Evolutionary conservation across 1,140 invertebrate genomes (phyloP).

Genomic region (Hyles vespertilio): DNA sequence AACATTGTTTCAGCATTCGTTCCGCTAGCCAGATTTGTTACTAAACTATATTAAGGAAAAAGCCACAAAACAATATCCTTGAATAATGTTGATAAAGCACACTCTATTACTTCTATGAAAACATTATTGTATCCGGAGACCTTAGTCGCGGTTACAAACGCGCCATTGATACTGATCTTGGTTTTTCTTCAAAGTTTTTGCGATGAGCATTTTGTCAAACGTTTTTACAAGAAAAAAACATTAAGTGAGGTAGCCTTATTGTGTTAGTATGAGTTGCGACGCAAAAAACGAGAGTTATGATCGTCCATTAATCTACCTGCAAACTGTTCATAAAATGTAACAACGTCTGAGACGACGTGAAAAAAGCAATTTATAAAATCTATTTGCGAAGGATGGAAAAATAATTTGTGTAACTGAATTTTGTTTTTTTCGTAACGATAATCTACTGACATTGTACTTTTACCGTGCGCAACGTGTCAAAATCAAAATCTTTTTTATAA

Average conservation of each 20-base stretch:
- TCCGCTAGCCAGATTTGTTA: too few relatives aligned
- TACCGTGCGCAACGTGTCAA: too few relatives aligned
- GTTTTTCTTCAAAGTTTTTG: constrained; percentile 38
- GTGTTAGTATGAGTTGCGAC: constrained; percentile 22
- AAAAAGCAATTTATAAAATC: constrained; percentile 20
- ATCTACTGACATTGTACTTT: too few relatives aligned
- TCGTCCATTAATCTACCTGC: constrained; percentile 14
- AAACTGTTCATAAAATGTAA: constrained; percentile 18
- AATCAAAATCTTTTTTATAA: too few relatives aligned
- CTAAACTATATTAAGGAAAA: too few relatives aligned
- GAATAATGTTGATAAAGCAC: too few relatives aligned
- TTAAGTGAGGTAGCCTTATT: constrained; percentile 25
- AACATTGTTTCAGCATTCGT: too few relatives aligned
- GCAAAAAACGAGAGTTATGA: constrained; percentile 21
- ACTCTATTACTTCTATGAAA: too few relatives aligned
- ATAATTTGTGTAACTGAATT: too few relatives aligned
- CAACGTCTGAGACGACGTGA: constrained; percentile 12
- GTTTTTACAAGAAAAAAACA: constrained; percentile 22
- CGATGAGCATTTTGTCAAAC: constrained; percentile 22
- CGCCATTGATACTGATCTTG: constrained; percentile 61
- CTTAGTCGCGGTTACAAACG: constrained; percentile 37
- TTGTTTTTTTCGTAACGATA: too few relatives aligned
- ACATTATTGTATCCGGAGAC: constrained; percentile 18
- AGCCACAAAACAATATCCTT: too few relatives aligned
- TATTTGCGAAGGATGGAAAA: not conserved